Base-by-base conservation (phyloP, 2,797 vertebrate genomes). In the Tapirus indicus region DNA sequence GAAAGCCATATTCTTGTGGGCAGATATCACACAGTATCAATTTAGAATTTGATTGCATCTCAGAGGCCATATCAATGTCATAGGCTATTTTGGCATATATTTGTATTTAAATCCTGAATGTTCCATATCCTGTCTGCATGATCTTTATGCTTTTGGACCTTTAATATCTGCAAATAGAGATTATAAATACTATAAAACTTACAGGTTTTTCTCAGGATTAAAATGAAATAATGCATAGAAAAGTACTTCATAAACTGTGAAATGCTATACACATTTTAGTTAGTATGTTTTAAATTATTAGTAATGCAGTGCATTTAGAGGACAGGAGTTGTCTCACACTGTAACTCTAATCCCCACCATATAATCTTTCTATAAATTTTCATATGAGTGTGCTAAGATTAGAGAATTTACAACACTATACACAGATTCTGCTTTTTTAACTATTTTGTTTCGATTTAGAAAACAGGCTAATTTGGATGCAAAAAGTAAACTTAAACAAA, bases 401-500 rank as follows among this genome's bases (percentile, higher is more conserved):
- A 8, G 54, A 93, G 16, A 80, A 66, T 94, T 87, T 68, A 79
- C 41, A 93, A 72, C n/a, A 75, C 60, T 58, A 35, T 91, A 64
- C 17, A 62, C 38, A 93, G 78, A 92, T 93, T 64, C 32, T 88
- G 74, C 71, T 93, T 96, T 90, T 91, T 47, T 10, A 84, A 92
- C n/a, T 23, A 60, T 90, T 92, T 96, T 88, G 10, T 87, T 95
- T 87, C 11, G 1, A 66, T 95, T 95, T 96, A 79, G 78, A 93
- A 95, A 94, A 23, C 54, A 95, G 79, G 56, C 16, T 78, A 82
- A 71, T 71, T 74, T 88, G 47, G 35, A 23, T 69, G 32, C 44
- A 84, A 83, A 91, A 94, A 83, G 25, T 82, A 82, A 72, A 80
- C 13, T 71, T 85, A 84, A 97, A 88, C 71, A 84, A 82, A 95